Evolutionary conservation across 2,797 vertebrate species (phyloP).

Genomic region (Gorsachius magnificus): DNA sequence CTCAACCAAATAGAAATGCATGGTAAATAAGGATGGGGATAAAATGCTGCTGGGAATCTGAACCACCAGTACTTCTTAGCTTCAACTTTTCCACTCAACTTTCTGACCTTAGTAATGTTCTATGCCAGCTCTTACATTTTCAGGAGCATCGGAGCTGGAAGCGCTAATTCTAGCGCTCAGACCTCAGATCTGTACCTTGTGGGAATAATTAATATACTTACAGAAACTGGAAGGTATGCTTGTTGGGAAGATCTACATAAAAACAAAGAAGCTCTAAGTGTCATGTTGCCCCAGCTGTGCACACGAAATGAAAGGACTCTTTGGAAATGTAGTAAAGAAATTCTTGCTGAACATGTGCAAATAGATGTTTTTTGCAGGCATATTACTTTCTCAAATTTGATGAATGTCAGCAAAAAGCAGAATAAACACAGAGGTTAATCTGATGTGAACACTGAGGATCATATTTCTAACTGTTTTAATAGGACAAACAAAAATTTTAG

Average conservation of each 20-base stretch:
- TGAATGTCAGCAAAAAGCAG: neutral
- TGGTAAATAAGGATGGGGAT: neutral
- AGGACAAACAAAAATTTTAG: neutral
- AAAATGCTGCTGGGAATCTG: neutral
- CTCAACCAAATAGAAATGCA: neutral
- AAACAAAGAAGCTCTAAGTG: neutral
- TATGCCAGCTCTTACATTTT: neutral
- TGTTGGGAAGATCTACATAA: neutral
- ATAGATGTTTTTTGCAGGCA: neutral
- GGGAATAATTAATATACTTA: neutral
- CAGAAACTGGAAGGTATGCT: neutral
- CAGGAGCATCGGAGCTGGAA: neutral
- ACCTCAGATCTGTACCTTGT: neutral
- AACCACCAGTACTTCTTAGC: neutral
- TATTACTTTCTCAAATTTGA: neutral
- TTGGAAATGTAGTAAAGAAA: neutral
- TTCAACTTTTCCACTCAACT: neutral
- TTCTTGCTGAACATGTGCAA: neutral
- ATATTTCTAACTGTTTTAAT: neutral
- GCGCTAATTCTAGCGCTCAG: neutral
- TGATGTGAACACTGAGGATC: neutral
- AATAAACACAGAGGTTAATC: slow-evolving; percentile 9
- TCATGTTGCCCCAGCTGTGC: neutral
- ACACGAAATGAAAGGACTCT: neutral
- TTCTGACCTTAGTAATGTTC: neutral